Percentiles rank a stretch among this genome's conserved stretches.
These are phyloP conservation scores for Vespertilio murinus DNA, from an alignment of 2,797 vertebrate genomes.

Conservation along the genomic window DNA sequence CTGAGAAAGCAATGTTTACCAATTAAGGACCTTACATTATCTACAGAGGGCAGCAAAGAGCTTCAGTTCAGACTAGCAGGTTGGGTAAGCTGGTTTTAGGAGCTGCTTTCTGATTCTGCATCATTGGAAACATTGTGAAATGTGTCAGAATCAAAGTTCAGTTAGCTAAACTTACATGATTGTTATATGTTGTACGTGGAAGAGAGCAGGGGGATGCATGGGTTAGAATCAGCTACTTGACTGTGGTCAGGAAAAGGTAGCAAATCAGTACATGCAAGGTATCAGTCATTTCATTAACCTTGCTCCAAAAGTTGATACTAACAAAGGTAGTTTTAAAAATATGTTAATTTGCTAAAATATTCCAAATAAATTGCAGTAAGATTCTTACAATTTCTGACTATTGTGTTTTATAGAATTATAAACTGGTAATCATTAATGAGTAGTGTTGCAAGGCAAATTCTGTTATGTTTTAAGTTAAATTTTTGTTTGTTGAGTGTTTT, in stretches of 20 bases:
- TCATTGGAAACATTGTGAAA: slow-evolving; percentile 31
- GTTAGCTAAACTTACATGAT: slow-evolving; percentile 45
- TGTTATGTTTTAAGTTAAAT: neutral
- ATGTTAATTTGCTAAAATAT: neutral
- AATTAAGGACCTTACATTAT: neutral
- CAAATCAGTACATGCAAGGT: neutral
- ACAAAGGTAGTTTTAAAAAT: neutral
- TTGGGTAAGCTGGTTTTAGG: neutral
- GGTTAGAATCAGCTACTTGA: slow-evolving; percentile 63
- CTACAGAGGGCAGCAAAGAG: slow-evolving; percentile 88
- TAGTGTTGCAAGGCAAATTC: neutral
- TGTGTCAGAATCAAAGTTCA: slow-evolving; percentile 24
- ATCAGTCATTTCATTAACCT: neutral
- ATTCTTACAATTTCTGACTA: neutral
- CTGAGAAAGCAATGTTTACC: neutral
- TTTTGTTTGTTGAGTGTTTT: neutral
- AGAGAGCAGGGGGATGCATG: neutral
- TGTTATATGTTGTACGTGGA: neutral
- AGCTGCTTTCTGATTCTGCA: slow-evolving; percentile 24
- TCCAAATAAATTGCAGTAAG: neutral
- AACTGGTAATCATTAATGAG: neutral
- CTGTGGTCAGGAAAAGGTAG: slow-evolving; percentile 49
- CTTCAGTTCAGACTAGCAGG: slow-evolving; percentile 67
- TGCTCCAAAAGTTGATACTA: neutral
- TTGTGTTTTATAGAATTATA: slow-evolving; percentile 2